phyloP scores from a whole-genome alignment of 1,140 invertebrate genomes.

The Ostrea edulis region DNA sequence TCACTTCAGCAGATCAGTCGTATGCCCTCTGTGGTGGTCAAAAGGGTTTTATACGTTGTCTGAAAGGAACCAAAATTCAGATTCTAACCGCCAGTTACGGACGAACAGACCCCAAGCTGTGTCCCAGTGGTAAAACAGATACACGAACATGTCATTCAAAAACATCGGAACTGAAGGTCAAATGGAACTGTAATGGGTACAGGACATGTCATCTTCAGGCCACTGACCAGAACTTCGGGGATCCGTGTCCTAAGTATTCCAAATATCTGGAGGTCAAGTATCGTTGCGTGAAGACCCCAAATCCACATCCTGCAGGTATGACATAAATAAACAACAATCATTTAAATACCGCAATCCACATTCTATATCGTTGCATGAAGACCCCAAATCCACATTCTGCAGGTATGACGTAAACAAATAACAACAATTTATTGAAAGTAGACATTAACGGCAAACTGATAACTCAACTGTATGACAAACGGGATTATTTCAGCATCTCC shows the following conservation, averaged over 20 bases:
- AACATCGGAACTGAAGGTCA: neutral
- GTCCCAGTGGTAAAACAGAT: neutral
- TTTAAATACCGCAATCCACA: too few species aligned
- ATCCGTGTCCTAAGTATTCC: neutral
- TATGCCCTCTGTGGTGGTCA: neutral
- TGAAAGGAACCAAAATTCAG: neutral
- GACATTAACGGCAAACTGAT: too few species aligned
- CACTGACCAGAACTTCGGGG: neutral
- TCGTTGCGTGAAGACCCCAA: neutral
- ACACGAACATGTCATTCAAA: neutral
- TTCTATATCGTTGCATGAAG: neutral
- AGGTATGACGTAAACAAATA: neutral
- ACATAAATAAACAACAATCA: too few species aligned
- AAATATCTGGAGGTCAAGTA: slow-evolving; percentile 9
- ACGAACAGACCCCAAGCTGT: neutral
- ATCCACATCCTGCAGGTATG: too few species aligned
- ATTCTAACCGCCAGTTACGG: neutral
- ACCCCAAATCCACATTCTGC: neutral
- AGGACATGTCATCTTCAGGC: neutral
- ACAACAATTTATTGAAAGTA: too few species aligned
- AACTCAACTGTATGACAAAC: too few species aligned
- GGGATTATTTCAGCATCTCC: too few species aligned
- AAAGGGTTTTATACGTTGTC: neutral
- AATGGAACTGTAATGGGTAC: slow-evolving; percentile 29
- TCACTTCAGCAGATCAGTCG: neutral